phyloP scores from a whole-genome alignment of 1,140 invertebrate genomes.

The Stegodyphus dumicola region DNA sequence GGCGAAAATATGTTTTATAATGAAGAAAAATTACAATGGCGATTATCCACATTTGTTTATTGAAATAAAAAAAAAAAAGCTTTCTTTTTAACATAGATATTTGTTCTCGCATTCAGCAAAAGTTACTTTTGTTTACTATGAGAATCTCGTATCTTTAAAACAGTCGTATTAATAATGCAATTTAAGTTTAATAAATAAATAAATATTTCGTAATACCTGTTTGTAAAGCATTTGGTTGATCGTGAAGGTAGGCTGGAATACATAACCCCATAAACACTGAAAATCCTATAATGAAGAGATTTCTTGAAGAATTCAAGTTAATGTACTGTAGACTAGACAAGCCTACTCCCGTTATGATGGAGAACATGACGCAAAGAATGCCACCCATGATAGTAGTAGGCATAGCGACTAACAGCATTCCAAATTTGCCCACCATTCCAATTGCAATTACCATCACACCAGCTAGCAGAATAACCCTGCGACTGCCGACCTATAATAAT shows the following conservation, averaged over 20 bases:
- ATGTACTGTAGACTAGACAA: constrained; percentile 85
- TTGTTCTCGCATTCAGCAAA: no score
- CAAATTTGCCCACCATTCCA: constrained; percentile 83
- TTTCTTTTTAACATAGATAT: no score
- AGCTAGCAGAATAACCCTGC: constrained; percentile 40
- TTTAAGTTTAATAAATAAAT: no score
- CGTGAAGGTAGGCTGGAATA: constrained; percentile 80
- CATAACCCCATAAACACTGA: constrained; percentile 85
- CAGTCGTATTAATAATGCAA: no score
- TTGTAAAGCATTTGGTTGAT: constrained; percentile 70
- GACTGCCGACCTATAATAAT: constrained; percentile 23
- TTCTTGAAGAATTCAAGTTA: constrained; percentile 81
- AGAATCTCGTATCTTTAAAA: no score
- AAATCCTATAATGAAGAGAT: constrained; percentile 87
- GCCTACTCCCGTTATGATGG: constrained; percentile 85
- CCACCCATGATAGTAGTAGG: constrained; percentile 88
- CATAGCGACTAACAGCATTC: constrained; percentile 87
- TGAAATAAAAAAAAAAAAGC: no score
- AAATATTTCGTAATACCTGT: background rate
- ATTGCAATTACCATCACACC: constrained; percentile 82
- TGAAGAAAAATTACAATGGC: no score
- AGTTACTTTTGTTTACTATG: no score
- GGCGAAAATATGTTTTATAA: no score
- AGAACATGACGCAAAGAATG: constrained; percentile 87
- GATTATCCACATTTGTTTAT: no score